Evolutionary conservation across 2,113 vertebrate species (phyloP), one percentile per base, ranked within the genome.

Genomic region (Rhipidura dahli): DNA sequence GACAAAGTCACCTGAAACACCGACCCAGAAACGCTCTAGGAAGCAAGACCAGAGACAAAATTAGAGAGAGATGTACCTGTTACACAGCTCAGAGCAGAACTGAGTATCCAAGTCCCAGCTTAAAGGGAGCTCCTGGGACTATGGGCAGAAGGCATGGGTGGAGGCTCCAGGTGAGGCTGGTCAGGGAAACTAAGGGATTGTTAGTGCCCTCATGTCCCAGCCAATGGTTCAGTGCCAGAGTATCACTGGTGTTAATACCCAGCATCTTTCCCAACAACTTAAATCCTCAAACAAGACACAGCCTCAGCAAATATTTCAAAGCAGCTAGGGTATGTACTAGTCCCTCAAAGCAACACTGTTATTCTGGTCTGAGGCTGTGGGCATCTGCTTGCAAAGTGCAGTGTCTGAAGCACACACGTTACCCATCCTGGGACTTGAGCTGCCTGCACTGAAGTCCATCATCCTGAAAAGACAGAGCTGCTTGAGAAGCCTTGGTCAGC

Each of bases 51-150:
- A 65, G 27, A 69, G 12, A 30, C 11, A 45, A 17, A 5, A 35
- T 16, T 13, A 2, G 2, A 53, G 6, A 23, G 3, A 47, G 1
- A 2, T 15, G 3, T 2, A 26, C 4, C 14, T 40, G 7, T 28
- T 51, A 24, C 2, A 6, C 1, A 63, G 6, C 16, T 51, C 30
- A 91, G 31, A 22, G 10, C 2, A 37, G 8, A 18, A 27, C 4
- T 5, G 3, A 28, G n/a, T 20, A 4, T 7, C 24, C 27, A 73
- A 66, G 6, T 1, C 10, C 20, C 18, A 54, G 2, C 1, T 63
- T 66, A 75, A 87, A 44, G 31, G 17, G 45, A 82, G 20, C 26
- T 93, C 44, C 50, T 69, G 50, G 18, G 19, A 17, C 31, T 31
- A 42, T 4, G 6, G 27, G 28, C 24, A 85, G 51, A 66, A 73